These are phyloP conservation scores for Zenarchopterus dispar DNA, from an alignment of 2,797 vertebrate species.

Conservation along the genomic window DNA sequence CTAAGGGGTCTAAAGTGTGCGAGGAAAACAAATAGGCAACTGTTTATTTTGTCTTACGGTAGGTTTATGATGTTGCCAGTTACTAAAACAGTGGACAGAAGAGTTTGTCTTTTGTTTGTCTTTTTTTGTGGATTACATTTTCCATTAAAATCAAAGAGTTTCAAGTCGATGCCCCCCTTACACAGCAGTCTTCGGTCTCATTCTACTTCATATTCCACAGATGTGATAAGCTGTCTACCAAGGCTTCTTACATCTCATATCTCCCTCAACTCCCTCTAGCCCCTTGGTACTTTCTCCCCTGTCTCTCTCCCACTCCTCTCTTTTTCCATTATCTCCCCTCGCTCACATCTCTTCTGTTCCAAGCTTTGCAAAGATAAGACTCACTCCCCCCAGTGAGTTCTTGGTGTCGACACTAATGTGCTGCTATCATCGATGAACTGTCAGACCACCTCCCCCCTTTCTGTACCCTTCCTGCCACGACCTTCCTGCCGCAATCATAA, in stretches of 20 bases:
- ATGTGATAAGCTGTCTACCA: conserved; percentile 62
- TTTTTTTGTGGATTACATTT: conserved; percentile 11
- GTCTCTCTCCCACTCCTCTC: conserved; percentile 22
- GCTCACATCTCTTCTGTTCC: conserved; percentile 61
- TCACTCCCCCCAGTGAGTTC: conserved; percentile 65
- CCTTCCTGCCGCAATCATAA: conserved; percentile 53
- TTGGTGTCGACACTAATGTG: conserved; percentile 80
- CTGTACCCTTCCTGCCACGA: conserved; percentile 50
- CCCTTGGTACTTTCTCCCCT: conserved; percentile 2
- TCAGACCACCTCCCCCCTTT: conserved; percentile 58
- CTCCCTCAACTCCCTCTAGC: conserved; percentile 15
- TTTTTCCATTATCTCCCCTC: conserved; percentile 56
- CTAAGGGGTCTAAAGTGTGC: too few relatives aligned
- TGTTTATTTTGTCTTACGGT: background rate
- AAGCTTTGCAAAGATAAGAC: conserved; percentile 79
- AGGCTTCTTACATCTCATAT: conserved; percentile 61
- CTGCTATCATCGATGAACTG: conserved; percentile 77
- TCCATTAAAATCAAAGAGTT: conserved; percentile 22
- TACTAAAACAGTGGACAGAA: background rate
- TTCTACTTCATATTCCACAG: conserved; percentile 52
- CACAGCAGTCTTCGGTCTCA: conserved; percentile 24
- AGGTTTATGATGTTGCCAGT: background rate
- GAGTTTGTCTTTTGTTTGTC: background rate
- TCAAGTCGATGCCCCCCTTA: background rate
- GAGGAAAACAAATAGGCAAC: too few relatives aligned